A percentile compares a stretch with the other conserved stretches of the same genome.
These are phyloP conservation scores for Orthonychiurus folsomi DNA, from an alignment of 2,888 invertebrate species.

Conservation along the genomic window DNA sequence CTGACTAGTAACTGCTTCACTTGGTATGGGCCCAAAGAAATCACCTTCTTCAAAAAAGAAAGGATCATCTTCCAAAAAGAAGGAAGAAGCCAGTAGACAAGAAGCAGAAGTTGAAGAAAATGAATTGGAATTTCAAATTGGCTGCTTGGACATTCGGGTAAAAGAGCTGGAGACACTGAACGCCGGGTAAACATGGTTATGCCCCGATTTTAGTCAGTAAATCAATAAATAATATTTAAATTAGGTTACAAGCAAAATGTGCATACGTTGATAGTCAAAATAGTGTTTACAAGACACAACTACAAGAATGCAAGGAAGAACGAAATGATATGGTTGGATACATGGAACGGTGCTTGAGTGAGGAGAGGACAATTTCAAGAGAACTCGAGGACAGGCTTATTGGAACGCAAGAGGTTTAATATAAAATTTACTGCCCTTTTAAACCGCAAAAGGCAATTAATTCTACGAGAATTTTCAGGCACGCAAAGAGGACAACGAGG, in stretches of 20 bases:
- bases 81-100: slow-evolving; percentile 22
- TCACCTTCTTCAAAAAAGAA: slow-evolving; percentile 13
- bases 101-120: slow-evolving; percentile 30
- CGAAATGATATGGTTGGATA: slow-evolving; percentile 38
- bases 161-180: slow-evolving; percentile 38
- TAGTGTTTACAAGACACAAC: slow-evolving; percentile 34
- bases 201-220: background rate
- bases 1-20: too few relatives aligned
- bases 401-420: slow-evolving; percentile 36
- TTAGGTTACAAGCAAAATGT: slow-evolving; percentile 32
- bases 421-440: too few relatives aligned
- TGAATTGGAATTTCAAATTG: slow-evolving; percentile 37
- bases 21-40: background rate
- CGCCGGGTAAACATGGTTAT: slow-evolving; percentile 33
- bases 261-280: slow-evolving; percentile 37
- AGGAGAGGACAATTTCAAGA: slow-evolving; percentile 34
- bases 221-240: background rate
- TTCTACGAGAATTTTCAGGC: too few relatives aligned
- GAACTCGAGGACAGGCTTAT: slow-evolving; percentile 39
- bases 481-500: slow-evolving; percentile 30
- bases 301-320: slow-evolving; percentile 32
- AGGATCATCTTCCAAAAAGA: slow-evolving; percentile 22
- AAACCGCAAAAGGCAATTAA: too few relatives aligned
- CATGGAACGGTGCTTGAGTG: slow-evolving; percentile 26
- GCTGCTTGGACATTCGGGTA: slow-evolving; percentile 35